Conservation (phyloP, 1,140 invertebrate genomes). For the fruit fly (Drosophila melanogaster) region DNA sequence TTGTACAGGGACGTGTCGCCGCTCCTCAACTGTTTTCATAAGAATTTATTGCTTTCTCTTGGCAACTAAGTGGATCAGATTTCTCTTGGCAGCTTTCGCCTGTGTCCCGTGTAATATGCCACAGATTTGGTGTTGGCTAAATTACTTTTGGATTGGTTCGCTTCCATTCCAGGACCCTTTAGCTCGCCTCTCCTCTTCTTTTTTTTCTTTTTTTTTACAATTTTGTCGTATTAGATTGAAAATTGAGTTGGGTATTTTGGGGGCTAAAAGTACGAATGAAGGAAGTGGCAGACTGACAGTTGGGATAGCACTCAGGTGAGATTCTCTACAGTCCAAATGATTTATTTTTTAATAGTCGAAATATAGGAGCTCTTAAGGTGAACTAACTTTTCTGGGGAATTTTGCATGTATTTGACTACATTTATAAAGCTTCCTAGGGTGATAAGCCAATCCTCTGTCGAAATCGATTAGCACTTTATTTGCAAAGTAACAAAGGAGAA, state of each 20-base stretch:
- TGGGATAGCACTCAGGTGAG: conserved; percentile 36
- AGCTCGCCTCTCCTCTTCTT: not conserved
- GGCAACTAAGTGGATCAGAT: conserved; percentile 70
- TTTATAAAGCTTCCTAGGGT: not conserved
- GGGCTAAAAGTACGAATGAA: not conserved
- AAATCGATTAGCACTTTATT: not conserved
- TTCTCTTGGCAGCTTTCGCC: conserved; percentile 35
- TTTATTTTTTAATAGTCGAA: conserved; percentile 18
- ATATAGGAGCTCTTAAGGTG: conserved; percentile 7
- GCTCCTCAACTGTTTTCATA: conserved; percentile 54
- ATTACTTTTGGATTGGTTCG: conserved; percentile 63
- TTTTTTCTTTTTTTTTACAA: conserved; percentile 18
- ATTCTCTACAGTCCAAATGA: conserved; percentile 17
- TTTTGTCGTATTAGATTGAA: conserved; percentile 52
- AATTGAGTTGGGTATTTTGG: conserved; percentile 55
- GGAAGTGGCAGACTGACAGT: conserved; percentile 38
- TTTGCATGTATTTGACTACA: not conserved
- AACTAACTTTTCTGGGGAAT: not conserved
- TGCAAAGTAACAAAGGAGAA: no score
- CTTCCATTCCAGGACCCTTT: conserved; percentile 12
- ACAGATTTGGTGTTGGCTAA: conserved; percentile 58
- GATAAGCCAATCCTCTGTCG: no score
- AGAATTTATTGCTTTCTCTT: conserved; percentile 66
- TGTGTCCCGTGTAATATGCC: conserved; percentile 55
- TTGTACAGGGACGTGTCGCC: conserved; percentile 40